phyloP scores from a whole-genome alignment of 2,888 invertebrate species.

The Brenthis ino region DNA sequence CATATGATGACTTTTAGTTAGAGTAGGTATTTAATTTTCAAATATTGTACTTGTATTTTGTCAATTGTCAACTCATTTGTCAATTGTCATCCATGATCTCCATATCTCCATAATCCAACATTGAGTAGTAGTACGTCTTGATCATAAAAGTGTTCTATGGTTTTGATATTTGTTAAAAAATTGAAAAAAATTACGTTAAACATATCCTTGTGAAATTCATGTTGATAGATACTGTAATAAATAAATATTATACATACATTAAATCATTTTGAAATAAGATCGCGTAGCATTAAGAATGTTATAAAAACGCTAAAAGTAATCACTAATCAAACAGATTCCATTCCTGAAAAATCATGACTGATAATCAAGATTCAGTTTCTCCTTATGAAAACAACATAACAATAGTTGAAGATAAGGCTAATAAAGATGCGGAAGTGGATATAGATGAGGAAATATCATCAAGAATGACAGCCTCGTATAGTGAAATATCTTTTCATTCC shows the following conservation, averaged over 20 bases:
- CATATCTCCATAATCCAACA: too few species aligned
- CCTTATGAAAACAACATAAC: constrained; percentile 48
- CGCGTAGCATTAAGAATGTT: not conserved
- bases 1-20: too few species aligned
- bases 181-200: too few species aligned
- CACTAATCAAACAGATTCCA: not conserved
- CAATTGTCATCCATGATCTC: too few species aligned
- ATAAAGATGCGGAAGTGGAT: constrained; percentile 60
- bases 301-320: not conserved
- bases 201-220: too few species aligned
- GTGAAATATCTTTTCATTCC: constrained; percentile 89
- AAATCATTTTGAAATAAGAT: not conserved
- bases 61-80: too few species aligned
- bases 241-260: not conserved
- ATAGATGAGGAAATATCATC: constrained; percentile 82
- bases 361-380: constrained; percentile 38
- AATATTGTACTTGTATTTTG: too few species aligned
- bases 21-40: too few species aligned
- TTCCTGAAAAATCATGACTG: constrained; percentile 25
- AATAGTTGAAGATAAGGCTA: constrained; percentile 43
- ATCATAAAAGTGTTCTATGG: too few species aligned
- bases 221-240: constrained; percentile 14
- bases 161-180: too few species aligned
- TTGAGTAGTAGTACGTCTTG: too few species aligned
- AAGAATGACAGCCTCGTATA: constrained; percentile 90